These are phyloP conservation scores for Morpho deidamia DNA, from an alignment of 2,888 invertebrate species.

Conservation along the genomic window DNA sequence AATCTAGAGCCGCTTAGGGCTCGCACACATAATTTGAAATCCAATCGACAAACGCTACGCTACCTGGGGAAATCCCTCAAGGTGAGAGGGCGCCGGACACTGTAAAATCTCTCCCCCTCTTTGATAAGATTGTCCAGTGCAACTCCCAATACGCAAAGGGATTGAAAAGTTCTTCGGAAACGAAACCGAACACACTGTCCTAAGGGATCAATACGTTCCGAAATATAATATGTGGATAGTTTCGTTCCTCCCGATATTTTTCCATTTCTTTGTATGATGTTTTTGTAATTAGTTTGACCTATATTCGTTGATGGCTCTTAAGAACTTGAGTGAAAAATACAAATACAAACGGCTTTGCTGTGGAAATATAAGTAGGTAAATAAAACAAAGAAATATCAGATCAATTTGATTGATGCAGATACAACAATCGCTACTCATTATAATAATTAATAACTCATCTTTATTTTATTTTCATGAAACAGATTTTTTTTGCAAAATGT, in stretches of 20 bases:
- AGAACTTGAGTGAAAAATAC: neutral
- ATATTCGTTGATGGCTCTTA: neutral
- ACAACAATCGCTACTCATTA: no score
- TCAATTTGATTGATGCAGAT: no score
- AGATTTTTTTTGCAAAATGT: no score
- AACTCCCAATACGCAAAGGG: slow-evolving; percentile 75
- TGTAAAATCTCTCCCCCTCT: slow-evolving; percentile 68
- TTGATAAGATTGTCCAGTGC: slow-evolving; percentile 77
- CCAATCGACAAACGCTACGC: slow-evolving; percentile 55
- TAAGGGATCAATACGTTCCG: slow-evolving; percentile 71
- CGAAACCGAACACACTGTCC: slow-evolving; percentile 70
- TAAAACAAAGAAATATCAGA: no score
- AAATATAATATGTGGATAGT: slow-evolving; percentile 72
- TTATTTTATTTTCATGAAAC: no score
- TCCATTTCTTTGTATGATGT: slow-evolving; percentile 40
- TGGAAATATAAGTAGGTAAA: no score
- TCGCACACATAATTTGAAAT: slow-evolving; percentile 69
- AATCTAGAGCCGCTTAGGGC: slow-evolving; percentile 39
- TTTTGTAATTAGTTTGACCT: slow-evolving; percentile 41
- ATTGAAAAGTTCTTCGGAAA: slow-evolving; percentile 73
- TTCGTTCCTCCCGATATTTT: slow-evolving; percentile 51
- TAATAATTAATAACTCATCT: no score
- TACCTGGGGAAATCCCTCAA: slow-evolving; percentile 66
- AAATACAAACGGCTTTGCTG: no score
- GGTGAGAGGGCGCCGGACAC: slow-evolving; percentile 66